These are phyloP conservation scores for Zaprionus davidi DNA, from an alignment of 1,140 invertebrate species.

Conservation along the genomic window DNA sequence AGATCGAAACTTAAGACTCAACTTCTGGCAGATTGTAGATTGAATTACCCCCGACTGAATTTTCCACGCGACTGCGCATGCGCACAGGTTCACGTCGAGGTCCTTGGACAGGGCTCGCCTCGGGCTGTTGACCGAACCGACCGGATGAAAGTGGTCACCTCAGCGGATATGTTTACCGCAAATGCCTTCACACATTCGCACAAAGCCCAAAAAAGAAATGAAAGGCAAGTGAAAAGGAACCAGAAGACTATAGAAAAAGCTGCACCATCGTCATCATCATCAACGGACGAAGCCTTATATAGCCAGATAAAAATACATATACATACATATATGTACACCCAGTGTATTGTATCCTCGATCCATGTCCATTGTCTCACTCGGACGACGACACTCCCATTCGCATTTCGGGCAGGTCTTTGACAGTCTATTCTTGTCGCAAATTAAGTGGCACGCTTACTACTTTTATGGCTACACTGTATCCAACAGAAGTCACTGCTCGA, in stretches of 20 bases:
- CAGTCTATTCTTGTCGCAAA: slow-evolving; percentile 43
- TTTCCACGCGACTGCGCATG: slow-evolving; percentile 77
- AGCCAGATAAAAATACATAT: slow-evolving; percentile 1
- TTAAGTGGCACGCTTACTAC: slow-evolving; percentile 71
- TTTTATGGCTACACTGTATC: slow-evolving; percentile 53
- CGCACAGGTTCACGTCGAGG: slow-evolving; percentile 68
- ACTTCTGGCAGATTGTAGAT: slow-evolving; percentile 56
- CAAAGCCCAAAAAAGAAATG: slow-evolving; percentile 2
- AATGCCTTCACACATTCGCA: slow-evolving; percentile 50
- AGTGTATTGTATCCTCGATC: slow-evolving; percentile 31
- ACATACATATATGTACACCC: neutral
- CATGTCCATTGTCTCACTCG: slow-evolving; percentile 44
- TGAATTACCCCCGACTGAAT: slow-evolving; percentile 65
- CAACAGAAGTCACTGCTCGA: neutral
- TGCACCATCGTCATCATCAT: slow-evolving; percentile 1
- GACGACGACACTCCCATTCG: slow-evolving; percentile 36
- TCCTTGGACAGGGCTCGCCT: slow-evolving; percentile 43
- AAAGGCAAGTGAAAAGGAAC: slow-evolving; percentile 1
- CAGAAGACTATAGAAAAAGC: neutral
- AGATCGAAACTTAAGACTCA: slow-evolving; percentile 57
- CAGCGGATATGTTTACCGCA: slow-evolving; percentile 77
- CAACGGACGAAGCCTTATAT: slow-evolving; percentile 54
- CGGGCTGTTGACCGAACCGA: slow-evolving; percentile 67
- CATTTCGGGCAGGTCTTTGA: slow-evolving; percentile 53
- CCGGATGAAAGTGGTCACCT: slow-evolving; percentile 77